Base-by-base conservation (phyloP, 2,113 vertebrate genomes). In the Macrotus californicus region DNA sequence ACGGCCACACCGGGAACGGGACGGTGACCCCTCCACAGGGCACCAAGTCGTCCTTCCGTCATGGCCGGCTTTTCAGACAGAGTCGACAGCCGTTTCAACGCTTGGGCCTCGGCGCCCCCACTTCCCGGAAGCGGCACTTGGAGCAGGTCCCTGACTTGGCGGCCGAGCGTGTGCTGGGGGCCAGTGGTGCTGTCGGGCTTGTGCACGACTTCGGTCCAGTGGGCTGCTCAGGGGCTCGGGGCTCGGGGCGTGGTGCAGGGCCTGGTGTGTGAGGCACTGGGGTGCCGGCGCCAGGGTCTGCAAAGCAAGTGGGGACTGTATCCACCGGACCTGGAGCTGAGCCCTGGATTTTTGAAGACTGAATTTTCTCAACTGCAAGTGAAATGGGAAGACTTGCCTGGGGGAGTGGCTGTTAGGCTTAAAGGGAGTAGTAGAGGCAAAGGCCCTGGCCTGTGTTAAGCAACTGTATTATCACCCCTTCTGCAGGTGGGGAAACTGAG, bases 61-160 rank as follows among this genome's bases (percentile, higher is more conserved):
- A 99, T 98, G 96, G 98, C 98, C 97, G 99, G 98, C 94, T 99
- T 99, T 96, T 99, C 99, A 87, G 99, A 99, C 96, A 99, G 97
- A 97, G 99, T 99, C 96, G 99, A 98, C 72, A 99, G 99, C 36
- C 99, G 97, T 97, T 99, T 99, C 87, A 99, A 97, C 95, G 98
- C 98, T n/a, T 99, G 99, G 96, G 99, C 98, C 99, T 99, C 99
- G 86, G 99, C 98, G 34, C 92, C 97, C 97, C 98, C 98, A 41
- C 96, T 98, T 98, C 99, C 99, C 70, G 98, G 98, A 26, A 98
- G 98, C 86, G 99, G 97, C 36, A 99, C 96, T n/a, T 83, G 98
- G 90, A 99, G 96, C 95, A 99, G 97, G 94, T 98, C 98, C 0
- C 98, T 98, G 75, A 99, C 69, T 0, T 98, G 98, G 61, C 79